Conservation (phyloP, 2,888 invertebrate species). For the Tetragonisca angustula region DNA sequence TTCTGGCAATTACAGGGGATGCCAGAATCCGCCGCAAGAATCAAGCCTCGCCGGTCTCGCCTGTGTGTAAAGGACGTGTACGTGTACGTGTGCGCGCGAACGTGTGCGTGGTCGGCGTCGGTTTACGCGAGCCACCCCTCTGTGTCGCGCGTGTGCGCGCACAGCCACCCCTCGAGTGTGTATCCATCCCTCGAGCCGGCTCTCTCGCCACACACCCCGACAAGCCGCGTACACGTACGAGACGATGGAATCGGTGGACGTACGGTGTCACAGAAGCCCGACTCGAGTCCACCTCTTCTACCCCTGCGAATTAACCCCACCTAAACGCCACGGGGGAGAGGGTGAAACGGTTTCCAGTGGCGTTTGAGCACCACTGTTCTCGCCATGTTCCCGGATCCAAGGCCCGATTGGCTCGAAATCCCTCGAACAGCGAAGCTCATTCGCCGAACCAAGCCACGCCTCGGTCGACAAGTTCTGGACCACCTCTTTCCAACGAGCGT, state of each 20-base stretch:
- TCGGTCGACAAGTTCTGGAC: constrained; percentile 58
- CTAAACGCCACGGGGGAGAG: constrained; percentile 43
- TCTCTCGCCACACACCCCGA: constrained; percentile 2
- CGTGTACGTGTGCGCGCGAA: constrained; percentile 24
- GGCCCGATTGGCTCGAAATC: constrained; percentile 71
- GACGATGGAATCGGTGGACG: constrained; percentile 45
- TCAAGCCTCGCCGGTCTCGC: constrained; percentile 75
- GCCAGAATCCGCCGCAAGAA: constrained; percentile 83
- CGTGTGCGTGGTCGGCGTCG: constrained; percentile 8
- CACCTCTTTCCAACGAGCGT: constrained; percentile 68
- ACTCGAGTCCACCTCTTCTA: constrained; percentile 57
- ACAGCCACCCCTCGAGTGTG: constrained; percentile 26
- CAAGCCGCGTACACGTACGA: constrained; percentile 5
- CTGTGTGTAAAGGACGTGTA: constrained; percentile 7
- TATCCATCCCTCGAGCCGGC: constrained; percentile 14
- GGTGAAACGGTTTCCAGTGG: constrained; percentile 29
- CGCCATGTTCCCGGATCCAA: constrained; percentile 79
- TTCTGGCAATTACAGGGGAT: constrained; percentile 83
- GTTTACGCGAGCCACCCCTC: constrained; percentile 57
- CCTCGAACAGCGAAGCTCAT: constrained; percentile 61
- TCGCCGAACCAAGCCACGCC: constrained; percentile 75
- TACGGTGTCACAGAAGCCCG: constrained; percentile 68
- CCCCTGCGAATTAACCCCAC: constrained; percentile 65
- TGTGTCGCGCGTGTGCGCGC: constrained; percentile 40
- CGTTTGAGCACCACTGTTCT: constrained; percentile 80